Base-by-base conservation (phyloP, 2,888 invertebrate genomes). In the Diarsia brunnea region DNA sequence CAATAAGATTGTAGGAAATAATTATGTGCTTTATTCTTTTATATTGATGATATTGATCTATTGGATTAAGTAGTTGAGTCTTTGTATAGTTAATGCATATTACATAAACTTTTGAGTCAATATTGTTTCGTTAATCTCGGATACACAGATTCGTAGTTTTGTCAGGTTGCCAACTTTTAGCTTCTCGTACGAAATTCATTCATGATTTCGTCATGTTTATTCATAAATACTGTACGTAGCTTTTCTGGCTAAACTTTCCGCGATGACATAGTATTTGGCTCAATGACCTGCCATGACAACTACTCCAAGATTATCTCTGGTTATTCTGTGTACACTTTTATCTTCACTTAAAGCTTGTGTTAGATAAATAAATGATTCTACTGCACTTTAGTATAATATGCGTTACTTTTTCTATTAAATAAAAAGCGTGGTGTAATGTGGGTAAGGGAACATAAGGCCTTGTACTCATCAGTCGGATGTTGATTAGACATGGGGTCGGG, bases 401-500 rank as follows among this genome's bases (percentile, higher is more conserved):
- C 85, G 71, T 83, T 73, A 78, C 67, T 73, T 78, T 82, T 75
- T 49, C 11, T 79, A 86, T 82, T 82, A 63, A 78, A 76, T 70
- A 79, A 86, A 82, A 82, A 76, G 60, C 61, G 67, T 80, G 67
- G 45, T 85, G 73, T 70, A 68, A 84, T 81, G 74, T 81, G 73
- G 69, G 71, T 72, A 74, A 68, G 66, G 68, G 69, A 83, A 79
- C 79, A 85, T 77, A 79, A 73, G 79, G 74, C 81, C 81, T 71
- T 65, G 82, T 76, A 79, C 79, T 82, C 88, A 82, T 80, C 87
- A 80, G 78, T 84, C 81, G 84, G 85, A 86, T 88, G 85, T 91
- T 90, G 89, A 91, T 93, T 92, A 91, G 90, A 90, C 89, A 88
- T 82, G 86, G 83, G 87, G 84, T 82, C 88, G 88, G 91, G 91